Evolutionary conservation across 2,113 vertebrate species (phyloP).

Genomic region (Channa argus): DNA sequence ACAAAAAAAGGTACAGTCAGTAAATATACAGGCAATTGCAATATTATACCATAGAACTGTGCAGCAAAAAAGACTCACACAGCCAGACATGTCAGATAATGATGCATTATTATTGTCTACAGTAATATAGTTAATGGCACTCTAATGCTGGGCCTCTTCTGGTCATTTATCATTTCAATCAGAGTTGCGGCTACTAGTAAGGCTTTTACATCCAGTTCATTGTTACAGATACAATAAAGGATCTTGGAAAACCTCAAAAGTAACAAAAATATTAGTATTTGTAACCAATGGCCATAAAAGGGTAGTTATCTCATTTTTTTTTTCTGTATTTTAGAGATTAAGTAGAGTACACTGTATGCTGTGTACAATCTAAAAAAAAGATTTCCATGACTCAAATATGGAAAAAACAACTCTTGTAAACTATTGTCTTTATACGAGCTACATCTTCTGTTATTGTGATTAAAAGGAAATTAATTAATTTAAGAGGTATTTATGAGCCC

Average conservation of each 20-base stretch:
- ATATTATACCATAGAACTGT: no score
- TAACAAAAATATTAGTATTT: not conserved
- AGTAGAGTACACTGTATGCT: not conserved
- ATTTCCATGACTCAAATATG: slow-evolving; percentile 19
- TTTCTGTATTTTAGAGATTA: no score
- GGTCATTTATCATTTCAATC: slow-evolving; percentile 10
- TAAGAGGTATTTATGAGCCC: slow-evolving; percentile 51
- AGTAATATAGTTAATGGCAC: slow-evolving; percentile 15
- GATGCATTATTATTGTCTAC: slow-evolving; percentile 9
- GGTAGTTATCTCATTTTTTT: not conserved
- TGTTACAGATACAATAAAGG: slow-evolving; percentile 5
- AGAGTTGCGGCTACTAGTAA: not conserved
- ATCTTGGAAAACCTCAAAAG: not conserved
- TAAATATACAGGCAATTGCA: no score
- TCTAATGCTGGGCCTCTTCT: not conserved
- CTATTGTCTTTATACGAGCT: slow-evolving; percentile 17
- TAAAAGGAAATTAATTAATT: slow-evolving; percentile 57
- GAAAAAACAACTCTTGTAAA: not conserved
- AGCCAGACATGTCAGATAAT: slow-evolving; percentile 8
- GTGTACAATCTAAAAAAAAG: not conserved
- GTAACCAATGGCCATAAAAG: not conserved
- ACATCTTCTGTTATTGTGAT: slow-evolving; percentile 36
- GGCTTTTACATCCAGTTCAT: not conserved
- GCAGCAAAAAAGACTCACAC: no score
- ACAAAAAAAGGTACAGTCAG: no score